Base-by-base conservation (phyloP, 2,797 vertebrate species). In the Cryptoprocta ferox region DNA sequence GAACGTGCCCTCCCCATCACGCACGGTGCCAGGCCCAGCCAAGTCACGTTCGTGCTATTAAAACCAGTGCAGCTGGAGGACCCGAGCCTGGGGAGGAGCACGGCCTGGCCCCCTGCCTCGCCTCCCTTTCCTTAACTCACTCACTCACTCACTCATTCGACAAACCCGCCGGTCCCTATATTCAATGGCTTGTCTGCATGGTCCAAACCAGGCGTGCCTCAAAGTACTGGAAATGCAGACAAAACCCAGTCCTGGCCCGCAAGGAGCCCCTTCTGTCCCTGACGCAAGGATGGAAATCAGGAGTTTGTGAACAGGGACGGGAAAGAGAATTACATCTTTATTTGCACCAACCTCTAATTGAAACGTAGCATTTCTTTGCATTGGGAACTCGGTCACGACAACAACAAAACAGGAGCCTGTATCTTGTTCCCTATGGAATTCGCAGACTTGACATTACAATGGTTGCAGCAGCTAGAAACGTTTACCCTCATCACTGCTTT, bases 41-140 rank as follows among this genome's bases (percentile, higher is more conserved):
- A 98, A 98, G 97, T 97, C 97, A 84, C 85, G 70, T 94, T 97
- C 96, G 11, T n/a, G 8, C 87, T 11, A 96, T 95, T 98, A 98
- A 98, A 48, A 86, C 92, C 97, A 97, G 85, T 80, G 78, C 97
- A 98, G 98, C 98, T 98, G 98, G 85, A 97, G 97, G 94, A 96
- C 97, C 89, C 96, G 82, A 66, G 93, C 81, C 91, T 83, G 2
- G 63, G 82, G 97, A 93, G 71, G 79, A 98, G 63, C 0, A 59
- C 11, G 37, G 96, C 81, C 90, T 97, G 97, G 96, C 95, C 93
- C 80, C 68, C 95, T 65, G 53, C 65, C 82, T 30, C 8, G 16
- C 56, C 68, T 84, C 76, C 88, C 94, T 96, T 68, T 61, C 21
- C 56, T 95, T 48, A 63, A 71, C 65, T 87, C 87, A 39, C 70